These are phyloP conservation scores for Drosophila jambulina DNA, from an alignment of 1,140 invertebrate genomes.

Conservation along the genomic window DNA sequence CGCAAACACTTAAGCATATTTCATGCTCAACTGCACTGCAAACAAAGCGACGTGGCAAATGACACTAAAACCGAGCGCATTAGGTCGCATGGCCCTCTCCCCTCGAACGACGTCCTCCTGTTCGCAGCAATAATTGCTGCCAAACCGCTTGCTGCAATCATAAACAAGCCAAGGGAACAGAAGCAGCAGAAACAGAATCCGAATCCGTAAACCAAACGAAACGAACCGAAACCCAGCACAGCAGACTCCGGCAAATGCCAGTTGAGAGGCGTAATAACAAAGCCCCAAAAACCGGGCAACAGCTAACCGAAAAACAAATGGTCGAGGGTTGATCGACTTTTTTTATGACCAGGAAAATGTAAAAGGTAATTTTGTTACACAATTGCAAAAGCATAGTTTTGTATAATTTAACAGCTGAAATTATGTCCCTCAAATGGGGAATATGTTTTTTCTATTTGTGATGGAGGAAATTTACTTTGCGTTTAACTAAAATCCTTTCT, in stretches of 20 bases:
- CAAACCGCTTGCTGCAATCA: constrained; percentile 73
- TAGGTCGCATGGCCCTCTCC: constrained; percentile 25
- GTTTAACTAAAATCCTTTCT: too few relatives aligned
- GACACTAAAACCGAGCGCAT: constrained; percentile 70
- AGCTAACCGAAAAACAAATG: constrained; percentile 36
- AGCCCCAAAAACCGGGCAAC: constrained; percentile 48
- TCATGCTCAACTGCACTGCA: constrained; percentile 71
- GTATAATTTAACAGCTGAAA: not conserved
- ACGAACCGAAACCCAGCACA: constrained; percentile 15
- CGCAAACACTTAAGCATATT: constrained; percentile 71
- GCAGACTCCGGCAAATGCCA: constrained; percentile 43
- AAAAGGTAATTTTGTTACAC: not conserved
- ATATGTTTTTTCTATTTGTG: not conserved
- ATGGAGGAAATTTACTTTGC: not conserved
- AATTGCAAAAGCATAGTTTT: not conserved
- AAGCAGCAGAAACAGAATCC: constrained; percentile 21
- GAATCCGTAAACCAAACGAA: constrained; percentile 52
- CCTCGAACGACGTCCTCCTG: not conserved
- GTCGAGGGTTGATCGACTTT: constrained; percentile 8
- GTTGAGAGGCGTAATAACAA: constrained; percentile 52
- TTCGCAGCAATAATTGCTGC: constrained; percentile 67
- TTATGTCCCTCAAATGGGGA: not conserved
- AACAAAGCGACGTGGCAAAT: constrained; percentile 68
- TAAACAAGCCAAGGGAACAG: constrained; percentile 51
- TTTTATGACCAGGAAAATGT: not conserved